Conservation (phyloP, 2,888 invertebrate genomes). For the Phengaris alcon region DNA sequence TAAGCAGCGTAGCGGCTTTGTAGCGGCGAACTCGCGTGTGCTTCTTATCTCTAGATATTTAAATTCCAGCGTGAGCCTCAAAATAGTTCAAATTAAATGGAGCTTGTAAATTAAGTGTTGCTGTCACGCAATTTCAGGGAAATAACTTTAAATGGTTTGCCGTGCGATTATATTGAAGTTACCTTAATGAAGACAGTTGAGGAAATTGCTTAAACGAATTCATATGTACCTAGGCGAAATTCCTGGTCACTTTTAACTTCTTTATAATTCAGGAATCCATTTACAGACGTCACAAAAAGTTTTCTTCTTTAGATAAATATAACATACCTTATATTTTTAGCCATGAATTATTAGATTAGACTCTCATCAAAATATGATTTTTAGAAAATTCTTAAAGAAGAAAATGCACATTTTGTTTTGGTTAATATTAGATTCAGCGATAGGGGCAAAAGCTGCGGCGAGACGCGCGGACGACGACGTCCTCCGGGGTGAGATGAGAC, state of each 20-base stretch:
- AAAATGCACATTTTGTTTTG: conserved; percentile 23
- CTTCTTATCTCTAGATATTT: conserved; percentile 70
- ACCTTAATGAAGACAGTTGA: conserved; percentile 50
- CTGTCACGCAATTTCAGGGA: conserved; percentile 74
- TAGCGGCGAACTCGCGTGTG: conserved; percentile 65
- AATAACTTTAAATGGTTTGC: conserved; percentile 73
- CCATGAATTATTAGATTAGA: background rate
- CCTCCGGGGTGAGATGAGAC: conserved; percentile 62
- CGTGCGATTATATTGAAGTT: conserved; percentile 60
- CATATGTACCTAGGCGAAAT: background rate
- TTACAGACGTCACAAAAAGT: background rate
- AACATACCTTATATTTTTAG: background rate
- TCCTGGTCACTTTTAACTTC: background rate
- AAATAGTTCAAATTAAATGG: conserved; percentile 57
- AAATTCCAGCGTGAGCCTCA: conserved; percentile 52
- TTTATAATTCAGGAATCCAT: background rate
- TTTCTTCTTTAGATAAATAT: background rate
- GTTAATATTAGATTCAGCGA: conserved; percentile 30
- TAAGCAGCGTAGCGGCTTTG: conserved; percentile 51
- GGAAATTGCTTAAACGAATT: conserved; percentile 38
- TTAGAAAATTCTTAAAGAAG: background rate
- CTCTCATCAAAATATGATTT: background rate
- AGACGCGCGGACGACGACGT: conserved; percentile 50
- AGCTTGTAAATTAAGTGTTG: conserved; percentile 75
- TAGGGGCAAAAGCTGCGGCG: conserved; percentile 4